Evolutionary conservation across 64 coral and sea anemone genomes (phyloP).

Genomic region (Acropora yongei): DNA sequence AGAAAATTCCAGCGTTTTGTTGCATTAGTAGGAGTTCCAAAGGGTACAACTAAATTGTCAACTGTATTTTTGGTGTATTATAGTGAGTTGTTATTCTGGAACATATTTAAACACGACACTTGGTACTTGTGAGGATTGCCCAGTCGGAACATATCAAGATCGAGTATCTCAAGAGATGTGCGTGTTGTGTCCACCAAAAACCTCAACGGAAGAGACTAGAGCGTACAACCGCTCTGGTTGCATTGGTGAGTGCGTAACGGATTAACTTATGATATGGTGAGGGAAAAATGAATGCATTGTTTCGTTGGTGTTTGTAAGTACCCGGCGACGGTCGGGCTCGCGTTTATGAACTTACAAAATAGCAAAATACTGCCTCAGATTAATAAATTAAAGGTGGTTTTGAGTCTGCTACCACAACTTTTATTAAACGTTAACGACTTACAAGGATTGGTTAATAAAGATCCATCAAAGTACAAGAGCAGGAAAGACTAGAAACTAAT

Average conservation of each 20-base stretch:
- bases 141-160: conserved; percentile 60
- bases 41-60: too few relatives aligned
- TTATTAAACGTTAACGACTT: neutral
- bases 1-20: neutral
- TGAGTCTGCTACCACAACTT: neutral
- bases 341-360: neutral
- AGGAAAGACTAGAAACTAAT: neutral
- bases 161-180: conserved; percentile 20
- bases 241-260: conserved; percentile 1
- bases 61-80: neutral
- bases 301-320: neutral
- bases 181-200: conserved; percentile 35
- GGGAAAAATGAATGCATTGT: neutral
- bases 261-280: neutral
- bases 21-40: neutral
- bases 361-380: neutral
- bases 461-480: conserved; percentile 1
- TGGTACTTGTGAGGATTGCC: conserved; percentile 47
- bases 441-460: neutral
- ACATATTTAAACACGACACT: conserved; percentile 42
- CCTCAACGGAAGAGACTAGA: conserved; percentile 49
- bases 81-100: conserved; percentile 47
- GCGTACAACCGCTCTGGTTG: conserved; percentile 37
- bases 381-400: neutral
- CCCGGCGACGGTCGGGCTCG: neutral